Percentiles rank a stretch among this genome's conserved stretches.
Evolutionary conservation across 2,797 vertebrate species (phyloP).

Genomic region (Peromyscus nudipes): DNA sequence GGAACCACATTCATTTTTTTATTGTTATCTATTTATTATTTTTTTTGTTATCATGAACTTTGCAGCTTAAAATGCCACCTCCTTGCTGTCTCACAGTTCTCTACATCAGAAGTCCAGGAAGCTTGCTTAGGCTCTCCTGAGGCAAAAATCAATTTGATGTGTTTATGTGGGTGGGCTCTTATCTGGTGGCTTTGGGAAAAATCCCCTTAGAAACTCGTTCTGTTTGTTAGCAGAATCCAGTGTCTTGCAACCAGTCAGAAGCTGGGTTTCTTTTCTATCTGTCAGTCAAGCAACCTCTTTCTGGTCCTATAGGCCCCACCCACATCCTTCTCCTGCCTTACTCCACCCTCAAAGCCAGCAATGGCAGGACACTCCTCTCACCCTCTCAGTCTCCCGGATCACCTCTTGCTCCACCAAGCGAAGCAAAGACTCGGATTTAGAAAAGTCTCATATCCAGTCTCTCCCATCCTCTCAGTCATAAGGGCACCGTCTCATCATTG

Average conservation of each 20-base stretch:
- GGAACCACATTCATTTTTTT: constrained; percentile 4
- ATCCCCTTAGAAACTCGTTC: not conserved
- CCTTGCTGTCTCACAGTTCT: not conserved
- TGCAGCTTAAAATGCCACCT: not conserved
- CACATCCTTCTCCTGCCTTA: not conserved
- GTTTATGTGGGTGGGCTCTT: not conserved
- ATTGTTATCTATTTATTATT: not conserved
- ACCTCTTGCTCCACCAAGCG: not conserved
- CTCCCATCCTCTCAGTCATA: not conserved
- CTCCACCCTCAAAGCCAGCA: not conserved
- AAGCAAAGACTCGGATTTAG: not conserved
- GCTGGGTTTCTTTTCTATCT: not conserved
- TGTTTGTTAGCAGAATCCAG: not conserved
- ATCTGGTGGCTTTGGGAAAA: not conserved
- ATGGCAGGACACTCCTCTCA: not conserved
- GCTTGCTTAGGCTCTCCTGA: not conserved
- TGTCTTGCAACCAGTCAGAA: not conserved
- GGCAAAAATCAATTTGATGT: not conserved
- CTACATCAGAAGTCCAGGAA: not conserved
- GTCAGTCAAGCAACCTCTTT: not conserved
- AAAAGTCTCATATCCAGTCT: not conserved
- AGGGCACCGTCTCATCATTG: not conserved
- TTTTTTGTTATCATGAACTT: not conserved
- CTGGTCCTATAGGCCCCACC: not conserved
- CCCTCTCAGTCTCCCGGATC: not conserved